Evolutionary conservation across 2,797 vertebrate genomes (phyloP).

Genomic region (Peromyscus aztecus): DNA sequence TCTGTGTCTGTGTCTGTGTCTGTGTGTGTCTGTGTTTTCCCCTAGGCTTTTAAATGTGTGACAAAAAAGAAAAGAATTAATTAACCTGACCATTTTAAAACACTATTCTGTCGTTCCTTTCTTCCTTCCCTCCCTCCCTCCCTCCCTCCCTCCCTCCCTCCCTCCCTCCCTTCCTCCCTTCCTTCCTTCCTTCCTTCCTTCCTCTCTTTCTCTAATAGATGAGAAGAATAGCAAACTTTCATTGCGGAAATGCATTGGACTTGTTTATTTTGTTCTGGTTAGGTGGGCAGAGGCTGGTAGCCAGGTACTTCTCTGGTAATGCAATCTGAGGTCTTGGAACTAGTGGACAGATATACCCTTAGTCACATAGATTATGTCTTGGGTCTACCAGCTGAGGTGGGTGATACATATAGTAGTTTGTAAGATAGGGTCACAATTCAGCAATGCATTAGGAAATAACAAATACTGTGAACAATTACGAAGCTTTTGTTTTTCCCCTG

Average conservation of each 20-base stretch:
- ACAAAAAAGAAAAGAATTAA: constrained; percentile 52
- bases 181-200: neutral
- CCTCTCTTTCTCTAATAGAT: constrained; percentile 18
- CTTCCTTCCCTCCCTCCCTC: neutral
- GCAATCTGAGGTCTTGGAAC: neutral
- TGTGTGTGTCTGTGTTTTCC: too few relatives aligned
- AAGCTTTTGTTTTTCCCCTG: neutral
- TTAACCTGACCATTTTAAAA: constrained; percentile 60
- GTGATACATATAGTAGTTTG: neutral
- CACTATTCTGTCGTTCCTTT: neutral
- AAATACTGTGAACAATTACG: neutral
- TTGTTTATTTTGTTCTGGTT: constrained; percentile 62
- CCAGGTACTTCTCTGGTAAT: neutral
- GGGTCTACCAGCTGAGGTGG: neutral
- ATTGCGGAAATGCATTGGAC: neutral
- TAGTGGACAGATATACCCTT: neutral
- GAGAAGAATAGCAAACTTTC: constrained; percentile 44
- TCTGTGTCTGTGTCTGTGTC: too few relatives aligned
- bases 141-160: neutral
- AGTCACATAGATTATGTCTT: neutral
- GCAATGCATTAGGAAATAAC: neutral
- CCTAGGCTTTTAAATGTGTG: constrained; percentile 23
- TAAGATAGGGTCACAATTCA: neutral
- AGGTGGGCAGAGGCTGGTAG: neutral
- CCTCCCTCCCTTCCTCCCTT: neutral